A percentile compares a stretch with the other conserved stretches of the same genome.
These are phyloP conservation scores for Zele albiditarsus DNA, from an alignment of 2,888 invertebrate species.

Conservation along the genomic window DNA sequence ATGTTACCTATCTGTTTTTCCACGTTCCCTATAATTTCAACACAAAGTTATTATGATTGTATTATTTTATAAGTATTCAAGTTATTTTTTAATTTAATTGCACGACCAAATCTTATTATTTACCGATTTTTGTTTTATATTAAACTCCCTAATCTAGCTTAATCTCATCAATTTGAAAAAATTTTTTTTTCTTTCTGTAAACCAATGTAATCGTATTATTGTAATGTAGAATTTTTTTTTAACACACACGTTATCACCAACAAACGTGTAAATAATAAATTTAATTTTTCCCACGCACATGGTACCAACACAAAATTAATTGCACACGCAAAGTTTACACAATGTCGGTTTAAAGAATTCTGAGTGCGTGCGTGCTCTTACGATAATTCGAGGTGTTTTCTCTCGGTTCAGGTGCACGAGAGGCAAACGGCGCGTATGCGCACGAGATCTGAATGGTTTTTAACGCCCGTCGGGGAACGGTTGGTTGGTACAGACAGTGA, in stretches of 20 bases:
- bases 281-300: conserved; percentile 36
- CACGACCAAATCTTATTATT: conserved; percentile 26
- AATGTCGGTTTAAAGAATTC: neutral
- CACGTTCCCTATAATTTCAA: neutral
- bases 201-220: conserved; percentile 44
- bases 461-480: conserved; percentile 80
- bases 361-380: conserved; percentile 16
- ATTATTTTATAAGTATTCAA: conserved; percentile 12
- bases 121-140: conserved; percentile 18
- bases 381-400: conserved; percentile 43
- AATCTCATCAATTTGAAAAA: conserved; percentile 30
- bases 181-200: conserved; percentile 40
- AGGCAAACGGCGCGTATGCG: conserved; percentile 97
- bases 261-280: conserved; percentile 49
- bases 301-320: conserved; percentile 41
- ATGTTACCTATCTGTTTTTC: conserved; percentile 26
- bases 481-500: conserved; percentile 73
- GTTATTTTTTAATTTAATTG: conserved; percentile 15
- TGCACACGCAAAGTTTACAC: conserved; percentile 3
- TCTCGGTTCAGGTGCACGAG: conserved; percentile 85
- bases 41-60: conserved; percentile 6
- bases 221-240: conserved; percentile 36
- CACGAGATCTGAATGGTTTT: conserved; percentile 98
- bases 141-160: neutral
- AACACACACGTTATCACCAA: conserved; percentile 25